A percentile compares a stretch with the other conserved stretches of the same genome.
These are phyloP conservation scores for Cyanoderma ruficeps DNA, from an alignment of 2,113 vertebrate genomes.

Conservation along the genomic window DNA sequence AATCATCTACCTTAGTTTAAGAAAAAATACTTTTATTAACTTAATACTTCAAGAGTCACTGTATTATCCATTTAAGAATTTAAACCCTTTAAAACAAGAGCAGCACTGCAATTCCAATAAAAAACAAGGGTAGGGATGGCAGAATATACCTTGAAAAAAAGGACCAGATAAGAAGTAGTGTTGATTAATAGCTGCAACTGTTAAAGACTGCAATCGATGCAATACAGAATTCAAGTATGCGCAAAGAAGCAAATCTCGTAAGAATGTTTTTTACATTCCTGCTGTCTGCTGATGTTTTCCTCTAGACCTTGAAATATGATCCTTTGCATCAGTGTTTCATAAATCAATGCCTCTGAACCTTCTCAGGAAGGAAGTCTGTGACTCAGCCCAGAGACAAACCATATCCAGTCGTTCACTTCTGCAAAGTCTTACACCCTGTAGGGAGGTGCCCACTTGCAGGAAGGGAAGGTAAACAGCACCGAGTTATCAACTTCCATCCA, in stretches of 20 bases:
- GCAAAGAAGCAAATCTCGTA: neutral
- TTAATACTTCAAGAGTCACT: neutral
- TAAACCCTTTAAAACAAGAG: neutral
- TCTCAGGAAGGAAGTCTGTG: neutral
- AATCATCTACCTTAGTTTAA: neutral
- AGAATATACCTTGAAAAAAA: neutral
- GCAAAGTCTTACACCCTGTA: neutral
- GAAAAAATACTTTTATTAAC: neutral
- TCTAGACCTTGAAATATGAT: neutral
- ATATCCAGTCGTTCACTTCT: accelerated
- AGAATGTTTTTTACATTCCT: neutral
- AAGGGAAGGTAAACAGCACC: neutral
- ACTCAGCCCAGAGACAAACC: neutral
- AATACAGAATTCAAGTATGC: neutral
- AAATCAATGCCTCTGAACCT: neutral
- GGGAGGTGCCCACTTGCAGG: neutral
- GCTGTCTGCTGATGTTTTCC: neutral
- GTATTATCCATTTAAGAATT: neutral
- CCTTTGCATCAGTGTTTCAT: neutral
- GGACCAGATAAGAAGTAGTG: neutral
- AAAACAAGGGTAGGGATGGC: neutral
- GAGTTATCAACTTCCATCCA: neutral
- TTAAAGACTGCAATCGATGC: neutral
- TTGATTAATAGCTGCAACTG: neutral
- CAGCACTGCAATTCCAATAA: neutral